Base-by-base conservation (phyloP, 1,140 invertebrate genomes). In the Halesus radiatus region DNA sequence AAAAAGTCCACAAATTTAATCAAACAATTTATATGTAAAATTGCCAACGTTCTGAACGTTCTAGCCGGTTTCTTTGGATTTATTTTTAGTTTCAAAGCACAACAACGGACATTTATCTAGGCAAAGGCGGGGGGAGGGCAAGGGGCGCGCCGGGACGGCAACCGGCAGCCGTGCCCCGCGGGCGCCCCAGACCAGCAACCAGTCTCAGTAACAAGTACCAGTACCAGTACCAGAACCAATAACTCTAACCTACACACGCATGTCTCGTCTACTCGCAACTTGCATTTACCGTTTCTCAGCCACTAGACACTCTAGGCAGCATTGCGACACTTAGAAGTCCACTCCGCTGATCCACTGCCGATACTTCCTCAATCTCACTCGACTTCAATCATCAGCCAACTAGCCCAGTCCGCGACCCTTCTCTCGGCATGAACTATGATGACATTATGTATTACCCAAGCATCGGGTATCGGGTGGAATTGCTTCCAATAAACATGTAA, bases 81-180 rank as follows among this genome's bases (percentile, higher is more conserved):
- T 45, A 13, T 45, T 32, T 45, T 74, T 45, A 7, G 4, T 20
- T 29, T 13, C 32, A 56, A 74, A 26, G 26, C 32, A n/a, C 23
- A 74, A 74, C 52, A 7, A 74, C 52, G 8, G 23, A 2, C 7
- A 32, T 15, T 53, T 15, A 53, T 16, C 10, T 53, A 45, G 22
- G 29, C 37, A 70, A 53, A 18, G 52, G 72, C n/a, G 26, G 72
- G 54, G 16, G 50, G 72, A 74, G 54, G 23, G 37, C n/a, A 13
- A 15, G 72, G 26, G 52, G 20, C 72, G 72, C 72, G 72, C 72
- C 54, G 53, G 23, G 15, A 23, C 72, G 72, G 72, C 72, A 58
- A 74, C 72, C 54, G 52, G 23, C 53, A 15, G 20, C 50, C n/a
- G n/a, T n/a, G n/a, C n/a, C n/a, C n/a, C n/a, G n/a, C n/a, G n/a